Evolutionary conservation across 2,797 vertebrate genomes (phyloP).

Genomic region (Phataginus tetradactyla): DNA sequence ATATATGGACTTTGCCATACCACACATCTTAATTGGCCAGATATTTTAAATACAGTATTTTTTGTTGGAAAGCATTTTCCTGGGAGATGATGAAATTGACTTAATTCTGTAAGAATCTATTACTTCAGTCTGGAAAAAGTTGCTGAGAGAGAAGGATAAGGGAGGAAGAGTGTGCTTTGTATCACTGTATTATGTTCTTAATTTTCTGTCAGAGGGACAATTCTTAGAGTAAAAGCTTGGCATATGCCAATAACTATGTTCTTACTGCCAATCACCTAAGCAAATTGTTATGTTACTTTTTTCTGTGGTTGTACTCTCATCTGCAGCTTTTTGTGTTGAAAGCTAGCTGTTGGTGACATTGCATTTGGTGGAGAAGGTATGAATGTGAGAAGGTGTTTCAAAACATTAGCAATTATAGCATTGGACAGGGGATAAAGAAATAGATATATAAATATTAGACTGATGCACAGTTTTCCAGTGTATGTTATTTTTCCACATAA

Average conservation of each 20-base stretch:
- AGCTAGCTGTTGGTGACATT: conserved; percentile 67
- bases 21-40: not conserved
- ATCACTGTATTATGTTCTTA: not conserved
- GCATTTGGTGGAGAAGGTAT: conserved; percentile 47
- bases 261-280: conserved; percentile 44
- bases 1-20: not conserved
- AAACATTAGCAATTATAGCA: conserved; percentile 60
- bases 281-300: conserved; percentile 51
- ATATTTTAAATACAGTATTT: conserved; percentile 3
- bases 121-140: conserved; percentile 53
- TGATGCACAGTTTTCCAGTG: conserved; percentile 76
- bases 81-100: conserved; percentile 38
- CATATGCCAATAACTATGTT: conserved; percentile 33
- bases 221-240: conserved; percentile 52
- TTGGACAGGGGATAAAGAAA: conserved; percentile 69
- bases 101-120: conserved; percentile 45
- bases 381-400: conserved; percentile 73
- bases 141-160: conserved; percentile 32
- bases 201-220: conserved; percentile 56
- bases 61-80: conserved; percentile 32
- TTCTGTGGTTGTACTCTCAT: conserved; percentile 12
- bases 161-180: not conserved
- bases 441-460: conserved; percentile 68
- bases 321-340: conserved; percentile 65
- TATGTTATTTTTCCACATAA: conserved; percentile 85